phyloP scores from a whole-genome alignment of 2,797 vertebrate genomes.

The Anguilla obscura region DNA sequence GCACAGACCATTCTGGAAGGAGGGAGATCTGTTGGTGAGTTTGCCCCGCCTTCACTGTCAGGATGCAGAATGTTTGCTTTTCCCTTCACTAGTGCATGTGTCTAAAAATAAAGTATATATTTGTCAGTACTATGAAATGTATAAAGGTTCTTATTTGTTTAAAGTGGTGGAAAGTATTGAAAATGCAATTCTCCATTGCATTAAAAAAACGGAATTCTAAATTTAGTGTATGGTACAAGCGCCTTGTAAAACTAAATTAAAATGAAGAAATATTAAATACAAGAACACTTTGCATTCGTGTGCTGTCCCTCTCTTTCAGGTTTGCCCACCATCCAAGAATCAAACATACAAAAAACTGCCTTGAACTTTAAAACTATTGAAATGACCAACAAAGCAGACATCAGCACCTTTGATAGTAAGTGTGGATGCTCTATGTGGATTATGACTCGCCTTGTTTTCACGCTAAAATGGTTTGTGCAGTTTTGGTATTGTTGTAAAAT shows the following conservation, averaged over 20 bases:
- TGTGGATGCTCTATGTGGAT: not conserved
- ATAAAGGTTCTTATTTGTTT: not conserved
- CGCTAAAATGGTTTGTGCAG: not conserved
- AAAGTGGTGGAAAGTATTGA: not conserved
- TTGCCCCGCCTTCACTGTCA: not conserved
- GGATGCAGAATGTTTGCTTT: not conserved
- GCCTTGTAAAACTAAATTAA: not conserved
- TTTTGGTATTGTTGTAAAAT: not conserved
- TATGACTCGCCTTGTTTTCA: not conserved
- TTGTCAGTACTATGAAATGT: not conserved
- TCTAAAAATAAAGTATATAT: too few relatives aligned
- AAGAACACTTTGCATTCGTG: not conserved
- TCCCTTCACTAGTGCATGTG: not conserved
- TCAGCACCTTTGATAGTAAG: slow-evolving; percentile 66
- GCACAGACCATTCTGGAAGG: slow-evolving; percentile 58
- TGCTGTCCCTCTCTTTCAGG: not conserved
- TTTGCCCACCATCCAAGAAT: slow-evolving; percentile 41
- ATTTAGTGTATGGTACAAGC: not conserved
- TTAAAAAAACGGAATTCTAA: not conserved
- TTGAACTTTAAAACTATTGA: slow-evolving; percentile 74
- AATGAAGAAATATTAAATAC: too few relatives aligned
- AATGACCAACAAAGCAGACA: slow-evolving; percentile 55
- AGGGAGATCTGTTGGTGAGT: slow-evolving; percentile 64
- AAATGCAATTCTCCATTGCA: not conserved
- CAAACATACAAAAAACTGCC: slow-evolving; percentile 63